Base-by-base conservation (phyloP, 2,797 vertebrate genomes). In the Sternotherus odoratus region DNA sequence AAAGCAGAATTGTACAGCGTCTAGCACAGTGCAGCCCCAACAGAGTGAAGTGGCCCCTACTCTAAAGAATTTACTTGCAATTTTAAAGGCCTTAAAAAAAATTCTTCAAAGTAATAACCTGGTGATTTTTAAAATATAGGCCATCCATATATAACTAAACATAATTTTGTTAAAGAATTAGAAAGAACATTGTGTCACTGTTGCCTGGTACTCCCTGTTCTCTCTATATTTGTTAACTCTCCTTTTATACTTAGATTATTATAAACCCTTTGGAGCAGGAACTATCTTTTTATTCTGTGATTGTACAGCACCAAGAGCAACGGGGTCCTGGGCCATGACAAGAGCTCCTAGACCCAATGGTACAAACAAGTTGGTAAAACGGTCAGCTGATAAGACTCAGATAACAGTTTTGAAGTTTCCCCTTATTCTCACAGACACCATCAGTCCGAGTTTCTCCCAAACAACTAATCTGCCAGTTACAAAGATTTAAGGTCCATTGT, bases 401-500 rank as follows among this genome's bases (percentile, higher is more conserved):
- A n/a, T 4, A 46, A 16, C 53, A 1, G 17, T 2, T 23, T 54
- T 2, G 3, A 5, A 5, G 24, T 46, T 21, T 39, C 33, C 21
- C 7, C 80, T 49, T n/a, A 12, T 46, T 36, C 49, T 69, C 24
- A 12, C 6, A 21, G 15, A 23, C 16, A 72, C 24, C 49, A 72
- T 36, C 80, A 30, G 7, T 26, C 60, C 43, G 9, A 4, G 10
- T 43, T 53, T 43, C n/a, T 13, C 5, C 24, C 36, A 33, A 33
- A 16, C 2, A 10, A 50, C n/a, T 53, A 24, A 75, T 43, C 39
- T 28, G 13, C 11, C 17, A 30, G 26, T 30, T 53, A 51, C 15
- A 16, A 23, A 49, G 49, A 39, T 4, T 1, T 1, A 24, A 28
- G 0, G 3, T 6, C 8, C n/a, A 17, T 36, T 21, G 0, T 0